Evolutionary conservation across 2,113 vertebrate species (phyloP), one percentile per base, ranked within the genome.

Genomic region (Notothenia rossii): DNA sequence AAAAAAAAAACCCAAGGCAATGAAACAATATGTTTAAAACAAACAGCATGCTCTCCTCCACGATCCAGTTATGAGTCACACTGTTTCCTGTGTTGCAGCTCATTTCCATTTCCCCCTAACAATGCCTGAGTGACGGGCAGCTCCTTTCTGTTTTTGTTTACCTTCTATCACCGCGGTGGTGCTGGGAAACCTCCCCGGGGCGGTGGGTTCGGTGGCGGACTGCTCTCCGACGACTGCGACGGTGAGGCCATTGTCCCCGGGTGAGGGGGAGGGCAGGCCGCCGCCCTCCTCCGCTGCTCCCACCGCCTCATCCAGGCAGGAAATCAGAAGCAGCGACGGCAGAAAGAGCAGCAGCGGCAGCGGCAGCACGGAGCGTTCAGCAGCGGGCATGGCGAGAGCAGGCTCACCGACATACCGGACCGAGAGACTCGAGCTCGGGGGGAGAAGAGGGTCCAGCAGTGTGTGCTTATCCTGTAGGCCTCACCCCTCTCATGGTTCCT

Each of bases 331-430:
- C 84, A 87, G 40, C 68, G 77, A 72, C 46, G 74, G 73, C 50
- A 91, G 81, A 9, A 87, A 36, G 81, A 90, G 76, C 64, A 86
- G 72, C 86, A 82, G 80, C 68, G 49, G 81, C 62, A 77, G 83
- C 77, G 49, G 81, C 62, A 77, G 83, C 77, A 70, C 65, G 86
- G 22, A 22, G 82, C 83, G 90, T 14, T 82, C 45, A 54, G 76
- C 65, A 7, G 87, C 79, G 87, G 88, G 72, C 93, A 94, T 94
- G 86, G 73, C 83, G 87, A 86, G 72, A 84, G 50, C 68, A 72
- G 76, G 76, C 88, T 77, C 79, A 84, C 29, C 90, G 92, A 92
- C 92, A 93, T 93, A 82, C 84, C 92, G 89, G 15, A 86, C 66
- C 73, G 33, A 62, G 81, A 71, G 40, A 29, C 13, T n/a, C 45